phyloP scores from a whole-genome alignment of 2,113 vertebrate species.

The Urocynchramus pylzowi region DNA sequence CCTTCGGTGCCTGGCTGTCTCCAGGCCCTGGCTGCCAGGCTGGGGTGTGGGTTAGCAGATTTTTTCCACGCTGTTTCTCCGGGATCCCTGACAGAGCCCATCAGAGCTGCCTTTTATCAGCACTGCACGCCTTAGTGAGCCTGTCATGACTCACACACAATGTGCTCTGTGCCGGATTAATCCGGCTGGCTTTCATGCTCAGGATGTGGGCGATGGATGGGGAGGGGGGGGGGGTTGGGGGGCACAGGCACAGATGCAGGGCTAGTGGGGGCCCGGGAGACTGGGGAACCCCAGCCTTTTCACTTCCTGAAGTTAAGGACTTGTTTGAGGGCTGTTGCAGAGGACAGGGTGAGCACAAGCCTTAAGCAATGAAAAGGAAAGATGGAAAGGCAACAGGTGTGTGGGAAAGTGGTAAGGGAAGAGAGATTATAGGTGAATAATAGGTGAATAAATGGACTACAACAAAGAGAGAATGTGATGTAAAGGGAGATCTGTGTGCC shows the following conservation, averaged over 20 bases:
- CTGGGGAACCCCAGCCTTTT: background rate
- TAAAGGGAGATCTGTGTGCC: background rate
- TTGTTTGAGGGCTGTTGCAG: background rate
- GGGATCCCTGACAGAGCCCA: slow-evolving; percentile 66
- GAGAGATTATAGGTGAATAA: slow-evolving; percentile 25
- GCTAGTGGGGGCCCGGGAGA: accelerated
- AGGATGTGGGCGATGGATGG: slow-evolving; percentile 23
- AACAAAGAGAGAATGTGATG: slow-evolving; percentile 4
- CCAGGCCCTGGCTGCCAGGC: background rate
- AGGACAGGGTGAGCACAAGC: background rate
- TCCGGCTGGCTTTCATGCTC: slow-evolving; percentile 73
- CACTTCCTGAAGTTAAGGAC: background rate
- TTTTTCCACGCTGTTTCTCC: slow-evolving; percentile 60
- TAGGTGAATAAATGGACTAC: background rate
- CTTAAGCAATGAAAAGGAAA: background rate
- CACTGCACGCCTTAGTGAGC: slow-evolving; percentile 84
- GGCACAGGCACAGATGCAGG: background rate
- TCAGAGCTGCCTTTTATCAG: slow-evolving; percentile 81
- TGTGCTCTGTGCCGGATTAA: slow-evolving; percentile 83
- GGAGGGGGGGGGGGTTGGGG: background rate
- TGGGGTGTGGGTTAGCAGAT: slow-evolving; percentile 59
- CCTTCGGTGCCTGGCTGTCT: background rate
- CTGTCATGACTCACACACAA: slow-evolving; percentile 84
- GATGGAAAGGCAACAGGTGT: slow-evolving; percentile 12
- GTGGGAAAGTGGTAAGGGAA: background rate